phyloP scores from a whole-genome alignment of 1,140 invertebrate species.

The Drosophila mayri region DNA sequence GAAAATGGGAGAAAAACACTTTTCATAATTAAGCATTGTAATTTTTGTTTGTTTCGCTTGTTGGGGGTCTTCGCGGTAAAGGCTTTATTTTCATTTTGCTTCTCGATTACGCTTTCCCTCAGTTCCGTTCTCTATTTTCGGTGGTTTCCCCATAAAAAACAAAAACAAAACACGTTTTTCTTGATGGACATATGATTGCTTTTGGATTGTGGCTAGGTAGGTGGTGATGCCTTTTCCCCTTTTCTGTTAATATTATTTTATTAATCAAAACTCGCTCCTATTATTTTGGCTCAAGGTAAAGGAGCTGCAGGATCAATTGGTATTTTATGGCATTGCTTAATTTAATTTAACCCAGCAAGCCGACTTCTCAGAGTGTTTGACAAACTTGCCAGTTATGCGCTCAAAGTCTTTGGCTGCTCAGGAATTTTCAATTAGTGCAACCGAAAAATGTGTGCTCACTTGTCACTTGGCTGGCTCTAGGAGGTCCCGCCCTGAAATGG shows the following conservation, averaged over 20 bases:
- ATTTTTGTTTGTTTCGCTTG: slow-evolving; percentile 69
- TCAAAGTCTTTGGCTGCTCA: slow-evolving; percentile 37
- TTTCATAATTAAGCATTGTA: slow-evolving; percentile 80
- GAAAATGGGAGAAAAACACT: slow-evolving; percentile 63
- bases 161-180: slow-evolving; percentile 22
- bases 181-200: slow-evolving; percentile 69
- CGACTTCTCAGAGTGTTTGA: slow-evolving; percentile 10
- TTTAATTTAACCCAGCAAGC: slow-evolving; percentile 14
- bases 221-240: not conserved
- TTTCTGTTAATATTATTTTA: slow-evolving; percentile 60
- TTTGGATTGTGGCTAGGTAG: slow-evolving; percentile 19
- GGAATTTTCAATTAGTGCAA: slow-evolving; percentile 78
- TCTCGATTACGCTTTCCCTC: slow-evolving; percentile 37
- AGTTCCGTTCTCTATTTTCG: slow-evolving; percentile 26
- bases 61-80: slow-evolving; percentile 20
- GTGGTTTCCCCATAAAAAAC: slow-evolving; percentile 2
- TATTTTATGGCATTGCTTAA: slow-evolving; percentile 18
- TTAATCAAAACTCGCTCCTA: slow-evolving; percentile 43
- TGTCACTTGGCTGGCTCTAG: not conserved
- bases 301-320: slow-evolving; percentile 29
- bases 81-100: slow-evolving; percentile 33
- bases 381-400: slow-evolving; percentile 38
- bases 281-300: not conserved
- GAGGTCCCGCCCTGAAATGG: slow-evolving; percentile 1
- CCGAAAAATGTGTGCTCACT: slow-evolving; percentile 58